Evolutionary conservation across 2,888 invertebrate genomes (phyloP), one percentile per base, ranked within the genome.

Genomic region (Apotomis betuletana): DNA sequence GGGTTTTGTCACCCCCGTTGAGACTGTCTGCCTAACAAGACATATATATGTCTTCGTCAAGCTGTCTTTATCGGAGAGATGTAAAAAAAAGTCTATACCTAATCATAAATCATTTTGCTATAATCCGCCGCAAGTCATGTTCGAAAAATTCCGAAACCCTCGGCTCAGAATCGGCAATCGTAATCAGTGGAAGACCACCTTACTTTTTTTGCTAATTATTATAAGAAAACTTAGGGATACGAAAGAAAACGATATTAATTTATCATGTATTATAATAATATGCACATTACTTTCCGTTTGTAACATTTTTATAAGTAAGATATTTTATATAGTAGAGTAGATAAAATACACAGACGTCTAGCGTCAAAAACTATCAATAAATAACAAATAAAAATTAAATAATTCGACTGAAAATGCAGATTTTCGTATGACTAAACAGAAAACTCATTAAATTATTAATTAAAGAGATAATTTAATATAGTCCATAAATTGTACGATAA

Each of bases 361-460:
- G 67, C 57, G 61, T 71, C 57, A 59, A 60, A 67, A 59, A 44
- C 62, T 63, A 63, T 59, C 41, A 74, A 13, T 67, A 51, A 57
- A 52, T 67, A 70, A 44, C 55, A 70, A 70, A 70, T 65, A 46
- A 27, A 64, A 27, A 44, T 54, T 46, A 60, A 61, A 54, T 41
- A 73, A 65, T 70, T 15, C 27, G 49, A 54, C 67, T 55, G 62
- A 57, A 71, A 71, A 67, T 70, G 71, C 57, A 54, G 36, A 74
- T 49, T 41, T 15, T 62, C 41, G 36, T 58, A 61, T 63, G 63
- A 44, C 46, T 44, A 57, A 61, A 46, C 41, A 51, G 49, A 46
- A 49, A 38, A 27, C n/a, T 12, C 51, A 13, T 69, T 46, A 69
- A 73, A 54, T 46, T 49, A 65, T 46, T 27, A 61, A 55, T 61